Evolutionary conservation across 92 coral and sea anemone species (phyloP), one percentile per base, ranked within the genome.

Genomic region (Porites cylindrica): DNA sequence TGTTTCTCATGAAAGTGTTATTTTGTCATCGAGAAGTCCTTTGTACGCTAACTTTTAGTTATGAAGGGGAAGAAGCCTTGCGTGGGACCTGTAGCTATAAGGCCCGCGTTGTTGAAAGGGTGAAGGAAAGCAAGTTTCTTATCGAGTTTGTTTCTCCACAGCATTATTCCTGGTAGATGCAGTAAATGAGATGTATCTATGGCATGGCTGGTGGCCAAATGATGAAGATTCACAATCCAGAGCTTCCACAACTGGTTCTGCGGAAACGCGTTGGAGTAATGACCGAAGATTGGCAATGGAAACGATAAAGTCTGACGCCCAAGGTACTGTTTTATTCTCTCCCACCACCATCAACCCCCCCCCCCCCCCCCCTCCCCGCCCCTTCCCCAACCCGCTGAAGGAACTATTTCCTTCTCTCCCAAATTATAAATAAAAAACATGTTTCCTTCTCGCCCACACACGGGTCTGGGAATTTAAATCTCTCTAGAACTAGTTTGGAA

Each of bases 141-240:
- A 38, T 5, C 47, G 47, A 38, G 47, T 38, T 38, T 38, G 47
- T 38, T 38, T 38, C 47, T 38, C 47, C 7, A 38, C 81, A 96
- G 98, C 96, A 12, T 76, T 96, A 72, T 95, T 93, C 69, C 91
- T 96, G 63, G 87, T 97, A 68, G 99, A 97, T 75, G 94, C 95
- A 8, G 86, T 88, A 6, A 76, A 95, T 52, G 98, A 90, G 81
- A 83, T 95, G 74, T 97, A 95, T 81, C 82, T 97, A 70, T 97
- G 99, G 99, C 99, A 95, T 50, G 98, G 99, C 16, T 97, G 99
- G 99, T 97, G 99, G 99, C 99, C 99, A 38, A 86, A 86, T 70
- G 92, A 90, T 17, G 97, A 93, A 52, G 97, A 93, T 78, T 88
- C 92, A 54, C 94, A 97, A 43, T 76, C 93, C 2, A 88, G 91